Evolutionary conservation across 1,140 invertebrate genomes (phyloP).

Genomic region (Brachionus angularis): DNA sequence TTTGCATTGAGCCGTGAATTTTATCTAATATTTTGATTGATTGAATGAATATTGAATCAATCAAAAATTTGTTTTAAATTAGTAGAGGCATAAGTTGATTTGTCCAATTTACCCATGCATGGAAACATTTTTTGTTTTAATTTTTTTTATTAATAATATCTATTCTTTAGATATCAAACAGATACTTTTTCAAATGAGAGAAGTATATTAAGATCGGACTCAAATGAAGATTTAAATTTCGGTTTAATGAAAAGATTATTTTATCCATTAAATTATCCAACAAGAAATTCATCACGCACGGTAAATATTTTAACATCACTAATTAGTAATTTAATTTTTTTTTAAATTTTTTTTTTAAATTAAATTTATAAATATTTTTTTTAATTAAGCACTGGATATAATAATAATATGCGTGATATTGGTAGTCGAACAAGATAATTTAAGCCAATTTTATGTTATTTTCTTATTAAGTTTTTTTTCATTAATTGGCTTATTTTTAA

Average conservation of each 20-base stretch:
- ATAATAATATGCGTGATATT: slow-evolving; percentile 35
- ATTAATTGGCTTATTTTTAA: slow-evolving; percentile 1
- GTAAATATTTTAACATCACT: slow-evolving; percentile 1
- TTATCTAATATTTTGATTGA: too few relatives aligned
- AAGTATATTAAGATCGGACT: slow-evolving; percentile 2
- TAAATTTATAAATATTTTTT: not conserved
- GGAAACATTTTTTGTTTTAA: too few relatives aligned
- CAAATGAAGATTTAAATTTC: slow-evolving; percentile 10
- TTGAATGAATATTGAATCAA: too few relatives aligned
- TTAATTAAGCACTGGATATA: slow-evolving; percentile 14
- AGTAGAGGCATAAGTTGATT: too few relatives aligned
- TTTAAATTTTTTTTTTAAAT: not conserved
- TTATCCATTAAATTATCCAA: not conserved
- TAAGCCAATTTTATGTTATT: not conserved
- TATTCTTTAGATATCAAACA: slow-evolving; percentile 25
- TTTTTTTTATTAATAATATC: too few relatives aligned
- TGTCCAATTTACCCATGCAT: too few relatives aligned
- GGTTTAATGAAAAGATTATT: slow-evolving; percentile 8
- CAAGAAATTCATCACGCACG: not conserved
- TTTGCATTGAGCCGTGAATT: too few relatives aligned
- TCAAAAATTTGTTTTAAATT: too few relatives aligned
- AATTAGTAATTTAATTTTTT: not conserved
- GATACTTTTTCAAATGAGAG: not conserved
- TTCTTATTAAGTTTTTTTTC: not conserved
- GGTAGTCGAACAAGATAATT: not conserved